These are phyloP conservation scores for Trachurus trachurus DNA, from an alignment of 2,797 vertebrate genomes.

Conservation along the genomic window DNA sequence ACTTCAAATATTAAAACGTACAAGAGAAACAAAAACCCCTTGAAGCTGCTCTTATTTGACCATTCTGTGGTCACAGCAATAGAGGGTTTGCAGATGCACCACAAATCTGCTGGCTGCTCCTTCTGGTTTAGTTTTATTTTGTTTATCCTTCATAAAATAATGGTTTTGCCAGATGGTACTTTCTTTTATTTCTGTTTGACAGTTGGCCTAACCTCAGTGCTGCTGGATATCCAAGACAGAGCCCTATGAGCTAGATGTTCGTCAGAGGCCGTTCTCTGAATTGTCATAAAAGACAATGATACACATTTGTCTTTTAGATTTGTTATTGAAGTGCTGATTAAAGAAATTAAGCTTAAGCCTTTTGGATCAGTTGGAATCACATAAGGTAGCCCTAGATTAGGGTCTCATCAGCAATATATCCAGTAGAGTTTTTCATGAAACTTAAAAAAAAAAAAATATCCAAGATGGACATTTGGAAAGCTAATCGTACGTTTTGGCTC, in stretches of 20 bases:
- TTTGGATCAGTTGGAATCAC: not conserved
- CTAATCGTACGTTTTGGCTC: not conserved
- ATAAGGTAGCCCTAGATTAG: not conserved
- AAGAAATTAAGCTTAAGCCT: not conserved
- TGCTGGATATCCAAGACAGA: not conserved
- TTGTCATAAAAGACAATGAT: not conserved
- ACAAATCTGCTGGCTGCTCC: not conserved
- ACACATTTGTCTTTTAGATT: not conserved
- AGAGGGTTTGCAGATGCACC: not conserved
- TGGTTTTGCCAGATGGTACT: not conserved
- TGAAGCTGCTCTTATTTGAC: not conserved
- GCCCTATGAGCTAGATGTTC: not conserved
- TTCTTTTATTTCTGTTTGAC: not conserved
- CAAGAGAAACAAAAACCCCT: not conserved
- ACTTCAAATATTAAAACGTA: not conserved
- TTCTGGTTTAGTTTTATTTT: not conserved
- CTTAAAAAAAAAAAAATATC: not conserved
- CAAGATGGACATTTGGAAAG: not conserved
- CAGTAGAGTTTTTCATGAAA: too few relatives aligned
- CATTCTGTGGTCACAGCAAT: not conserved
- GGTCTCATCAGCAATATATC: not conserved
- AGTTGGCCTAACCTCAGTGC: not conserved
- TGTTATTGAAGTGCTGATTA: not conserved
- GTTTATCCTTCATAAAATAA: not conserved
- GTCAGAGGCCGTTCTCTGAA: not conserved